A percentile compares a stretch with the other conserved stretches of the same genome.
These are phyloP conservation scores for Palythoa grandis DNA, from an alignment of 92 coral and sea anemone species.

Conservation along the genomic window DNA sequence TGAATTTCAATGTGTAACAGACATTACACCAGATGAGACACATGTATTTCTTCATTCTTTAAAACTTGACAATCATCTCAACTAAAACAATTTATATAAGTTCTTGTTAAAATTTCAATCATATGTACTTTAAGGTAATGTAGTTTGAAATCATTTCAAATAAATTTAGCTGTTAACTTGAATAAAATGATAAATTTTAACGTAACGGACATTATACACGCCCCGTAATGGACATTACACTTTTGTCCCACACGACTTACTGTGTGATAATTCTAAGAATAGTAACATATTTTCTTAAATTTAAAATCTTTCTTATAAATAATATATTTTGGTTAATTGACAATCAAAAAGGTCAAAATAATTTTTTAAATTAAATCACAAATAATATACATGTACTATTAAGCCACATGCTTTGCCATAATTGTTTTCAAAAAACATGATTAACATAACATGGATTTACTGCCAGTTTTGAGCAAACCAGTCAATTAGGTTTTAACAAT, in stretches of 20 bases:
- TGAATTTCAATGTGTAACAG: conserved; percentile 30
- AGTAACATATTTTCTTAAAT: conserved; percentile 23
- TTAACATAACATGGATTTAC: conserved; percentile 28
- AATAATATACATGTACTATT: conserved; percentile 27
- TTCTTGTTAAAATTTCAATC: conserved; percentile 24
- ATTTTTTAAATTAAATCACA: conserved; percentile 27
- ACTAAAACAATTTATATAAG: conserved; percentile 19
- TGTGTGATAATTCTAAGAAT: conserved; percentile 36
- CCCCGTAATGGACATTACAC: conserved; percentile 35
- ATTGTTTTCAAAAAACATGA: conserved; percentile 36
- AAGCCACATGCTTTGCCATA: conserved; percentile 43
- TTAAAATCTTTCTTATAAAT: conserved; percentile 26
- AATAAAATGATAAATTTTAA: conserved; percentile 30
- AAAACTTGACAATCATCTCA: conserved; percentile 27
- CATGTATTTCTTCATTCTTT: conserved; percentile 26
- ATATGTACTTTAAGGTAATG: conserved; percentile 11
- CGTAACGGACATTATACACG: conserved; percentile 31
- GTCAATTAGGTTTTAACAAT: conserved; percentile 29
- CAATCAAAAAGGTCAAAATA: conserved; percentile 24
- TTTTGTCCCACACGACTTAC: conserved; percentile 34
- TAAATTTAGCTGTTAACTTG: conserved; percentile 39
- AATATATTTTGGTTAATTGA: conserved; percentile 31
- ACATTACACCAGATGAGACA: conserved; percentile 43
- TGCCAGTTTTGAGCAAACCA: conserved; percentile 34
- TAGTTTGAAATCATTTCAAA: conserved; percentile 17